A percentile compares a stretch with the other conserved stretches of the same genome.
Conservation (phyloP, 2,797 vertebrate genomes). For the Cuculus canorus region DNA sequence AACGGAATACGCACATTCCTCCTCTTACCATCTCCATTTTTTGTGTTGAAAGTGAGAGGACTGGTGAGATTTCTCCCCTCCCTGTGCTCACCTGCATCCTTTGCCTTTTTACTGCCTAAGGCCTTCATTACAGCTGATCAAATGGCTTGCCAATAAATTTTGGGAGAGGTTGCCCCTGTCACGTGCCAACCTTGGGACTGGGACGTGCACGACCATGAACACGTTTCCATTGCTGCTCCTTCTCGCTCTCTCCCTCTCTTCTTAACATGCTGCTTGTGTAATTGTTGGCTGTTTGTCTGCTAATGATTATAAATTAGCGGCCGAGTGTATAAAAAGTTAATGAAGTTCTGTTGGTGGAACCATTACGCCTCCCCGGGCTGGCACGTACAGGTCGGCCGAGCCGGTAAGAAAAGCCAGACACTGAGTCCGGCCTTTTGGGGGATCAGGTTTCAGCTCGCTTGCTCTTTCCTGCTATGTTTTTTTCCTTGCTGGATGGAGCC, state of each 20-base stretch:
- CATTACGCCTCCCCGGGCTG: slow-evolving; percentile 57
- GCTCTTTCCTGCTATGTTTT: slow-evolving; percentile 29
- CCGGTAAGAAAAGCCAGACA: slow-evolving; percentile 53
- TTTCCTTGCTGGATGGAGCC: slow-evolving; percentile 41
- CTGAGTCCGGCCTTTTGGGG: slow-evolving; percentile 34
- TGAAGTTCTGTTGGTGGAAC: slow-evolving; percentile 74
- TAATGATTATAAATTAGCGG: slow-evolving; percentile 77
- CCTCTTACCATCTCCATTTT: background rate
- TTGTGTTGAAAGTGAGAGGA: background rate
- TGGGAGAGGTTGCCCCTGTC: background rate
- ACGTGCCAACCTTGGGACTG: background rate
- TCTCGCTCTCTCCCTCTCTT: background rate
- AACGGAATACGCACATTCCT: rapidly evolving
- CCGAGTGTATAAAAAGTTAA: slow-evolving; percentile 69
- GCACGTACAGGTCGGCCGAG: slow-evolving; percentile 62
- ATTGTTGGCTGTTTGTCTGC: slow-evolving; percentile 69
- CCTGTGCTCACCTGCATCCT: background rate
- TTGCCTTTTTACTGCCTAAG: background rate
- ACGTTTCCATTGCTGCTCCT: background rate
- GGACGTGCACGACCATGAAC: rapidly evolving
- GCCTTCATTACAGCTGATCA: background rate
- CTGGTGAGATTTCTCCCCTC: background rate
- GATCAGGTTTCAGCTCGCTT: slow-evolving; percentile 66
- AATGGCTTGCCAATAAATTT: background rate
- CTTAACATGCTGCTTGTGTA: slow-evolving; percentile 59